Base-by-base conservation (phyloP, 37 sponge, comb jelly and placozoan genomes). In the Amphimedon queenslandica region DNA sequence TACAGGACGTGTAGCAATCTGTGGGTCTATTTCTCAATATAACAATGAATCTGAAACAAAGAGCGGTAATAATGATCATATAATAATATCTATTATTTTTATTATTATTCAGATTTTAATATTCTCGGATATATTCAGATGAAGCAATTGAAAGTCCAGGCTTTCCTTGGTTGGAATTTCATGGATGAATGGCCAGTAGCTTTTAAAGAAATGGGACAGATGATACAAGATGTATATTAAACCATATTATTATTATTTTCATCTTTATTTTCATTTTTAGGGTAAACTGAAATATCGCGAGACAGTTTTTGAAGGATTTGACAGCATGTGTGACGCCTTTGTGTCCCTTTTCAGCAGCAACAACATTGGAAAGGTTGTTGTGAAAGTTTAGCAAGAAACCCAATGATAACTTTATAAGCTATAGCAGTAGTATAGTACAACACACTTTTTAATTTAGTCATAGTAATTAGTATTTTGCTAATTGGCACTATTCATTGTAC, bases 161-260 rank as follows among this genome's bases (percentile, higher is more conserved):
- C 91, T 20, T 88, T 93, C 58, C 36, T 85, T 1, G 90, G 80
- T 0, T 4, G 6, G 8, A 57, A 79, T 0, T 88, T 80, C 76
- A 0, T 72, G 16, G 13, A 37, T 1, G 28, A 74, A 37, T 86
- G 84, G 86, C 79, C 82, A 6, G 53, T 38, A 42, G 90, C 90
- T 4, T 75, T 80, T 70, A 73, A 78, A 41, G 76, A 80, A 40
- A 55, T 93, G 65, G 55, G 51, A 20, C 40, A 70, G 42, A 84
- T 86, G 90, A 82, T 88, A n/a, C 33, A 84, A 47, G 86, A 93
- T 86, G 93, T 90, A 86, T n/a, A n/a, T n/a, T n/a, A n/a, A n/a
- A n/a, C n/a, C n/a, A n/a, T n/a, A n/a, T n/a, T n/a, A n/a, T n/a
- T n/a, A n/a, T n/a, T n/a, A n/a, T n/a, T n/a, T n/a, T n/a, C n/a